A percentile compares a stretch with the other conserved stretches of the same genome.
Evolutionary conservation across 2,888 invertebrate species (phyloP).

Genomic region (Hemicrepidius hirtus): DNA sequence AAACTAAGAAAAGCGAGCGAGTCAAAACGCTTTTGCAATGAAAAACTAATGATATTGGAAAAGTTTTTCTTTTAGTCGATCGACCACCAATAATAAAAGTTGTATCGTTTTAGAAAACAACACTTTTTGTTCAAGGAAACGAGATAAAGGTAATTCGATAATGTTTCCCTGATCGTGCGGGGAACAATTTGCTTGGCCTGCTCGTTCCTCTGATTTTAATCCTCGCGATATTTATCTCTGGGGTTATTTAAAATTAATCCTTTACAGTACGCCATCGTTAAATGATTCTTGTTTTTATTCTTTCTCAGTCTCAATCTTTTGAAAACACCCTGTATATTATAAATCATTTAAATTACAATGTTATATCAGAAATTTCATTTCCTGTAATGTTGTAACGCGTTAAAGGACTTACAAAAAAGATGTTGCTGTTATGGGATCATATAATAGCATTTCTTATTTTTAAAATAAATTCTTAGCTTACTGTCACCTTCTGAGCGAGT

Average conservation of each 20-base stretch:
- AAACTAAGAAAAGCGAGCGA: not conserved
- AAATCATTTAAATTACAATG: not conserved
- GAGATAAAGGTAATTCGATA: too few relatives aligned
- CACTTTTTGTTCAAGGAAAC: too few relatives aligned
- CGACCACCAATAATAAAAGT: slow-evolving; percentile 18
- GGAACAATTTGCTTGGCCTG: too few relatives aligned
- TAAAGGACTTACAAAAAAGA: not conserved
- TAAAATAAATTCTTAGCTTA: slow-evolving; percentile 11
- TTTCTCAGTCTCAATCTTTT: too few relatives aligned
- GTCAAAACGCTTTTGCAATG: not conserved
- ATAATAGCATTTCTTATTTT: slow-evolving; percentile 10
- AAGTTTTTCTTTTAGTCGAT: not conserved
- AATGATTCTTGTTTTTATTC: too few relatives aligned
- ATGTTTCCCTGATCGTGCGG: too few relatives aligned
- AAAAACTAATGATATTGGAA: slow-evolving; percentile 18
- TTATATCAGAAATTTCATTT: not conserved
- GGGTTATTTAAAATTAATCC: too few relatives aligned
- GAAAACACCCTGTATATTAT: too few relatives aligned
- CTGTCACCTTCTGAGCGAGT: not conserved
- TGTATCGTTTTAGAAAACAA: not conserved
- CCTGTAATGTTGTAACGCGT: not conserved
- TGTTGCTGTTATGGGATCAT: not conserved
- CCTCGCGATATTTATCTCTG: too few relatives aligned
- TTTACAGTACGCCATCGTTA: too few relatives aligned
- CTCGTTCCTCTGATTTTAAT: too few relatives aligned